These are phyloP conservation scores for Orthosia incerta DNA, from an alignment of 2,888 invertebrate species.

Conservation along the genomic window DNA sequence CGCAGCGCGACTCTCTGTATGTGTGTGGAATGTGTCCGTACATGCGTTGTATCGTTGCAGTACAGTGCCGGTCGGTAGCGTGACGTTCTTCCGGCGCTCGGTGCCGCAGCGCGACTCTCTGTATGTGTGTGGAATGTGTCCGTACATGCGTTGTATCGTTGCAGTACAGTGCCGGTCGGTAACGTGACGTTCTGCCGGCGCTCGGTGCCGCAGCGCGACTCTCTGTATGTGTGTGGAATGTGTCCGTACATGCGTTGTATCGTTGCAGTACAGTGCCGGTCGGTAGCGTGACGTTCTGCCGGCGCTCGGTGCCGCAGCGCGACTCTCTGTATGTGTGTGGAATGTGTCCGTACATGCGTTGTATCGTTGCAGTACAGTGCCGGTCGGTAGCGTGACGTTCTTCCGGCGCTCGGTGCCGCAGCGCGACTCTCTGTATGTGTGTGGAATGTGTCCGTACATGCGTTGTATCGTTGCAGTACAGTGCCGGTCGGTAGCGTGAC, in stretches of 20 bases:
- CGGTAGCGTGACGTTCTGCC: slow-evolving; percentile 4
- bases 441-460: slow-evolving; percentile 5
- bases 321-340: not conserved
- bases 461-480: slow-evolving; percentile 9
- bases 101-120: too few relatives aligned
- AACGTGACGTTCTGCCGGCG: slow-evolving; percentile 95
- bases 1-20: too few relatives aligned
- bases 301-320: not conserved
- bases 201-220: slow-evolving; percentile 89
- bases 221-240: slow-evolving; percentile 66
- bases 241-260: slow-evolving; percentile 5
- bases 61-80: too few relatives aligned
- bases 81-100: too few relatives aligned
- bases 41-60: too few relatives aligned
- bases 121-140: too few relatives aligned
- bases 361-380: slow-evolving; percentile 12
- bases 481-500: slow-evolving; percentile 2
- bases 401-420: not conserved
- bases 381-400: not conserved
- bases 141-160: slow-evolving; percentile 57
- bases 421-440: not conserved
- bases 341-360: slow-evolving; percentile 1
- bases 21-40: too few relatives aligned
- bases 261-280: slow-evolving; percentile 12
- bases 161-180: slow-evolving; percentile 93